These are phyloP conservation scores for Lacerta agilis DNA, from an alignment of 2,797 vertebrate species.

Conservation along the genomic window DNA sequence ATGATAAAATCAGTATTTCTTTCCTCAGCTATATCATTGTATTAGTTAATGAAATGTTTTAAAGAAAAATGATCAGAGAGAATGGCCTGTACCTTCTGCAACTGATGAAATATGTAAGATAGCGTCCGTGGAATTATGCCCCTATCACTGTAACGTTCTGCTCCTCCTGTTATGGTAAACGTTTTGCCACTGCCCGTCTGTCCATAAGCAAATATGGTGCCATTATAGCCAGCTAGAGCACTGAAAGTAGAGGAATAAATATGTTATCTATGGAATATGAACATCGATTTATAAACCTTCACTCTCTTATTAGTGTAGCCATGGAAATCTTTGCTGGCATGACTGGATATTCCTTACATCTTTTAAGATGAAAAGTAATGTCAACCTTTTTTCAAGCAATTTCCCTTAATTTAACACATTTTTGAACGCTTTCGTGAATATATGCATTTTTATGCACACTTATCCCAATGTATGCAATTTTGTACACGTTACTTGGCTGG, in stretches of 20 bases:
- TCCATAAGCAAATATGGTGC: constrained; percentile 96
- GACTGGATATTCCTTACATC: not conserved
- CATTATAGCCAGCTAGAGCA: constrained; percentile 91
- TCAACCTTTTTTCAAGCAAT: not conserved
- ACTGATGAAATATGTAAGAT: constrained; percentile 88
- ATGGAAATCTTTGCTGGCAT: not conserved
- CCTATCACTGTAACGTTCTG: constrained; percentile 88
- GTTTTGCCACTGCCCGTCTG: constrained; percentile 98
- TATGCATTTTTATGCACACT: not conserved
- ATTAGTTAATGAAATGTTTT: constrained; percentile 7
- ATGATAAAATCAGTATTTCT: constrained; percentile 7
- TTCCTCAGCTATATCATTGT: not conserved
- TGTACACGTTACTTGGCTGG: no score
- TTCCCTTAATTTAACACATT: no score
- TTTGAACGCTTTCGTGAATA: no score
- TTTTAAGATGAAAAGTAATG: constrained; percentile 1
- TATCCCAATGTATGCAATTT: not conserved
- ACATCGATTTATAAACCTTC: not conserved
- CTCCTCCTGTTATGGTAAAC: constrained; percentile 95
- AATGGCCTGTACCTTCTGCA: constrained; percentile 82
- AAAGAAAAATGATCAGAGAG: constrained; percentile 36
- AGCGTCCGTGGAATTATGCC: constrained; percentile 94
- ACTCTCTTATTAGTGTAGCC: not conserved
- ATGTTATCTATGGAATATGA: not conserved
- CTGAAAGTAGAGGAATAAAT: constrained; percentile 71